phyloP scores from a whole-genome alignment of 2,888 invertebrate species.

The Mesorhabditis spiculigera region DNA sequence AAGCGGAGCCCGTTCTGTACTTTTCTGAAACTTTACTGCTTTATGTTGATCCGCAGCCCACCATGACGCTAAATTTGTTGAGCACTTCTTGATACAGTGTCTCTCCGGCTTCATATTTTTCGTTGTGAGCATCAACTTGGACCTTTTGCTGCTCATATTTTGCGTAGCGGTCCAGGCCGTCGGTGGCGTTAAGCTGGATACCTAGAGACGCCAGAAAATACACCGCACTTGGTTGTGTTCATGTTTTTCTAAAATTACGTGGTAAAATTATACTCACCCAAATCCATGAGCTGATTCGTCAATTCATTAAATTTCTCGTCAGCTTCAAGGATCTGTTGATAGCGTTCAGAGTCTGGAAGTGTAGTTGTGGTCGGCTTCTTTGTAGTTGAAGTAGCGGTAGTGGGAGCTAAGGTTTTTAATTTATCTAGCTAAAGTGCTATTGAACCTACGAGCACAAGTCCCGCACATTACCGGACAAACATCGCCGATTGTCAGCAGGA shows the following conservation, averaged over 20 bases:
- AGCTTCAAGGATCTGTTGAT: background rate
- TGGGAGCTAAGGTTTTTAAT: no score
- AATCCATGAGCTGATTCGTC: no score
- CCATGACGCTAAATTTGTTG: constrained; percentile 26
- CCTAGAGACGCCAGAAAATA: constrained; percentile 10
- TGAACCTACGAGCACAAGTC: no score
- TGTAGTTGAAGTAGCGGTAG: background rate
- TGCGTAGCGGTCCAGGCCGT: constrained; percentile 18
- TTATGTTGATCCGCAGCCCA: background rate
- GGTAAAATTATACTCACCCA: constrained; percentile 16
- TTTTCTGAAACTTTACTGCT: no score
- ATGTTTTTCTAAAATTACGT: constrained; percentile 17
- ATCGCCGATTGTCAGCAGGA: no score
- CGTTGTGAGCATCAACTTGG: constrained; percentile 26
- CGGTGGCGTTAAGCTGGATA: constrained; percentile 13
- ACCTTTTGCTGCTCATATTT: constrained; percentile 17
- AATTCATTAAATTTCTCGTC: background rate
- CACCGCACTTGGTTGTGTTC: background rate
- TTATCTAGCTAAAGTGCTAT: no score
- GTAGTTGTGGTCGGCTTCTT: constrained; percentile 7
- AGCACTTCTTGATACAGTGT: constrained; percentile 19
- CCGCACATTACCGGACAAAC: no score
- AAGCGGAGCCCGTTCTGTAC: no score
- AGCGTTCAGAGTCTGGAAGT: background rate
- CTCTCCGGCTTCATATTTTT: constrained; percentile 15